A percentile compares a stretch with the other conserved stretches of the same genome.
These are phyloP conservation scores for Odocoileus hemionus DNA, from an alignment of 2,113 vertebrate genomes.

Conservation along the genomic window DNA sequence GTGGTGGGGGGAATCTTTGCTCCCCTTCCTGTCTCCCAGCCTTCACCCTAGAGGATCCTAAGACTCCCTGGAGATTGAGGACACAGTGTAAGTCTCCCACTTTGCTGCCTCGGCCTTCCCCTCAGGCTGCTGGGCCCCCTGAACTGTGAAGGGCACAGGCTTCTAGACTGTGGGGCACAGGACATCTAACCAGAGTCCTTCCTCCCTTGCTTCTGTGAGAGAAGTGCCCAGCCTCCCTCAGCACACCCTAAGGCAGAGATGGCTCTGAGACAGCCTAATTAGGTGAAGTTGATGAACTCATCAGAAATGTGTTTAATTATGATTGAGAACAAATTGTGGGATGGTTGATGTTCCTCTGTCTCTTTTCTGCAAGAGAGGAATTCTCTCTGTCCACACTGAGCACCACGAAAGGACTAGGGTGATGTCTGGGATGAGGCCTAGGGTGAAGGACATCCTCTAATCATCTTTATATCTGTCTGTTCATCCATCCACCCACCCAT, in stretches of 20 bases:
- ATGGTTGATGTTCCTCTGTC: conserved; percentile 16
- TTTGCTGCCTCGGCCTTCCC: not conserved
- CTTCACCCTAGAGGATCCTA: not conserved
- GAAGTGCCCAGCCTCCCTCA: not conserved
- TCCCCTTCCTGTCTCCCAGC: not conserved
- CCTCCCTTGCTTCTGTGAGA: not conserved
- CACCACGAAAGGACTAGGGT: not conserved
- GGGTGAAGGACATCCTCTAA: not conserved
- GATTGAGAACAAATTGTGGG: conserved; percentile 59
- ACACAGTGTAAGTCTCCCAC: not conserved
- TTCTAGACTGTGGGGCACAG: not conserved
- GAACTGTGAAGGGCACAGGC: not conserved
- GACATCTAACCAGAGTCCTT: not conserved
- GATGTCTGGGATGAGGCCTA: not conserved
- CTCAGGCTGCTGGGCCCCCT: not conserved
- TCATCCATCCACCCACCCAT: not conserved
- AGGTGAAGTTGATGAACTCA: conserved; percentile 70
- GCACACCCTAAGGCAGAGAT: not conserved
- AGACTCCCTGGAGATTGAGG: not conserved
- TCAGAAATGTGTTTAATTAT: conserved; percentile 68
- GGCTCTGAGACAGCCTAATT: conserved; percentile 50
- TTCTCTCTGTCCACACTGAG: not conserved
- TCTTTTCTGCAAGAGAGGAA: not conserved
- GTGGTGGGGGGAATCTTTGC: not conserved
- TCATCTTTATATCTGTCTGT: not conserved